phyloP scores from a whole-genome alignment of 2,888 invertebrate species.

The Ptilodon capucinus region DNA sequence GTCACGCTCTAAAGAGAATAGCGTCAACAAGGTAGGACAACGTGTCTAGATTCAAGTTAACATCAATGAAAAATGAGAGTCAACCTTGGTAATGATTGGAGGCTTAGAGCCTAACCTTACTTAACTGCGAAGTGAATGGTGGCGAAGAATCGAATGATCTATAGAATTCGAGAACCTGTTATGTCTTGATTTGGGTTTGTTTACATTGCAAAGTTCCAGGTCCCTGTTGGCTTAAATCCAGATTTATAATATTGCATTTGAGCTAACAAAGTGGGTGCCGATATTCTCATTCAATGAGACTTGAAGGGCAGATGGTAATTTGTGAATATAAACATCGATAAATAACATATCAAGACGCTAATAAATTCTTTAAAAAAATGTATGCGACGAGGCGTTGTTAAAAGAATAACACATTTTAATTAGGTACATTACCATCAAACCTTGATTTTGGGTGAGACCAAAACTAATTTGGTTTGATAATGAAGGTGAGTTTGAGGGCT shows the following conservation, averaged over 20 bases:
- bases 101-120: not conserved
- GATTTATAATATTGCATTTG: no score
- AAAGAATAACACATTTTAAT: no score
- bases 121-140: not conserved
- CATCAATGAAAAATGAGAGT: conserved; percentile 4
- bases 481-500: not conserved
- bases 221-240: no score
- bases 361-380: no score
- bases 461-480: not conserved
- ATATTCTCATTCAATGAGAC: no score
- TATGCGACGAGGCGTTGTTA: no score
- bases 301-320: no score
- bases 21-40: not conserved
- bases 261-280: no score
- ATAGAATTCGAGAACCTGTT: not conserved
- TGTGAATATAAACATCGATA: no score
- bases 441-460: not conserved
- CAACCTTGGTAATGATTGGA: not conserved
- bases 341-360: no score
- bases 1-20: conserved; percentile 18
- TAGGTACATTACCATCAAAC: no score
- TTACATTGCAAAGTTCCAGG: no score
- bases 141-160: not conserved
- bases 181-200: not conserved
- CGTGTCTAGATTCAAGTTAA: not conserved